Conservation (phyloP, 2,113 vertebrate genomes). For the Trachemys scripta region DNA sequence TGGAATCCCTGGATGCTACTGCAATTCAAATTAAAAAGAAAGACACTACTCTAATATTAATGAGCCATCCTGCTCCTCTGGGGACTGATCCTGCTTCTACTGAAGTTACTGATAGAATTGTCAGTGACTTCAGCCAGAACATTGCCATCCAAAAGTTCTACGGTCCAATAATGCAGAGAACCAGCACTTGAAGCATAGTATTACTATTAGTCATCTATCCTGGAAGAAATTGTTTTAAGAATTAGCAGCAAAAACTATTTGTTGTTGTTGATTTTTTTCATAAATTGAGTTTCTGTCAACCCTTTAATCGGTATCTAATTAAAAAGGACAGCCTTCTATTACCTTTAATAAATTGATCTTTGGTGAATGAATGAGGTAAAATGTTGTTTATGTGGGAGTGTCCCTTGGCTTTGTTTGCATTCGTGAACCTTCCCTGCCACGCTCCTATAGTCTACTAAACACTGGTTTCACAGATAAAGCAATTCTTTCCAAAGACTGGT, state of each 20-base stretch:
- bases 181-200: not conserved
- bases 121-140: not conserved
- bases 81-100: not conserved
- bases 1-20: not conserved
- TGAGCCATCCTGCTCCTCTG: not conserved
- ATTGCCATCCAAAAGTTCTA: not conserved
- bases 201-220: not conserved
- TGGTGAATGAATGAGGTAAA: not conserved
- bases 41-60: not conserved
- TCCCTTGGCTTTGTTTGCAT: conserved; percentile 4
- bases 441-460: not conserved
- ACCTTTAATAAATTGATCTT: not conserved
- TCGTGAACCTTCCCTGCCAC: not conserved
- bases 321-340: not conserved
- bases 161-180: not conserved
- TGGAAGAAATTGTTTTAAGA: not conserved
- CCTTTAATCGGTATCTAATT: not conserved
- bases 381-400: not conserved
- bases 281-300: not conserved
- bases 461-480: not conserved
- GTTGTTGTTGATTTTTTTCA: not conserved
- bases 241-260: not conserved
- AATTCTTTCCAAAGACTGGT: conserved; percentile 2
- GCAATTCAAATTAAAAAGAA: not conserved
- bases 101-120: not conserved